These are phyloP conservation scores for Balearica regulorum DNA, from an alignment of 2,797 vertebrate species.

Conservation along the genomic window DNA sequence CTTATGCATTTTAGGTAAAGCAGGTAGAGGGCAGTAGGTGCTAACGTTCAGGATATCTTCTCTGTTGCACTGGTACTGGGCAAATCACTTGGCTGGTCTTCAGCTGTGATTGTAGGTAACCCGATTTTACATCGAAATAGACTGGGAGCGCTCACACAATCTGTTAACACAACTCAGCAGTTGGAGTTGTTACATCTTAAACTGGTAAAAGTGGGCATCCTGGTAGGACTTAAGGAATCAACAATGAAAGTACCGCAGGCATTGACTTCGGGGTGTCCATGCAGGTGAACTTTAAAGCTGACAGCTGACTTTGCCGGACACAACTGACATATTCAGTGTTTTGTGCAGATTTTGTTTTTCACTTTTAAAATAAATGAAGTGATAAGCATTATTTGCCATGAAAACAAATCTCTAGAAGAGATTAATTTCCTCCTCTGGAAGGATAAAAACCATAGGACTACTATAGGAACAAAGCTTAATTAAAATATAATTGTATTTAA, in stretches of 20 bases:
- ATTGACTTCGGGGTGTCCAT: not conserved
- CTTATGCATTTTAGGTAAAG: not conserved
- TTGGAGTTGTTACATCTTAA: not conserved
- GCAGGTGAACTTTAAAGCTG: not conserved
- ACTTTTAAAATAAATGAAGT: conserved; percentile 27
- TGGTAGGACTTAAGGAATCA: not conserved
- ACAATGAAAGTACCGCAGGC: not conserved
- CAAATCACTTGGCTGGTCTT: not conserved
- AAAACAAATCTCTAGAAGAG: not conserved
- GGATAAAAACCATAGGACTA: not conserved
- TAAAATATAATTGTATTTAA: conserved; percentile 51
- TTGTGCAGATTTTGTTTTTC: not conserved
- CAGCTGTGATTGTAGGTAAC: not conserved
- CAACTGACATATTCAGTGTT: not conserved
- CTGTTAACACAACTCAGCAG: not conserved
- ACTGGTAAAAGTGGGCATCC: not conserved
- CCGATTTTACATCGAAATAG: not conserved
- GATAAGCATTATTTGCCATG: conserved; percentile 17
- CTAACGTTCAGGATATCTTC: not conserved
- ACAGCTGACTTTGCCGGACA: not conserved
- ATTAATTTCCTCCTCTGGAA: not conserved
- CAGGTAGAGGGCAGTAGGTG: conserved; percentile 55
- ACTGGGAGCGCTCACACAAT: not conserved
- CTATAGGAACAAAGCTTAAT: conserved; percentile 12
- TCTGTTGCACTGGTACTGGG: not conserved